Evolutionary conservation across 2,888 invertebrate species (phyloP).

Genomic region (Opisthograptis luteolata): DNA sequence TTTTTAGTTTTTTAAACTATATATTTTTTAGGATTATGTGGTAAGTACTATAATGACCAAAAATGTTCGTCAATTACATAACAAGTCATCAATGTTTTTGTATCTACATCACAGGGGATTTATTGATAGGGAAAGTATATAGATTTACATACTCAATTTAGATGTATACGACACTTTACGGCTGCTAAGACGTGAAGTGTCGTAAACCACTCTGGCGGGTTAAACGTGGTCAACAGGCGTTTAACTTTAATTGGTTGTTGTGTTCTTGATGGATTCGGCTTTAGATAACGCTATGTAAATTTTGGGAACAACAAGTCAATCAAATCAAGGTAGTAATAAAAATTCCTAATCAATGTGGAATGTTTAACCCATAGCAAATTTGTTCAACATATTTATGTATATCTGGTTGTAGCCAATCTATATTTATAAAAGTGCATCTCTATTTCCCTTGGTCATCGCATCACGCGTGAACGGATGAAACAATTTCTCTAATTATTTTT

Average conservation of each 20-base stretch:
- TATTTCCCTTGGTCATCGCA: too few relatives aligned
- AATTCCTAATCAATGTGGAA: background rate
- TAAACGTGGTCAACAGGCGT: conserved; percentile 1
- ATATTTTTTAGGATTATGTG: too few relatives aligned
- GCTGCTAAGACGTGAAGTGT: conserved; percentile 3
- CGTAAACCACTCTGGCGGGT: conserved; percentile 13
- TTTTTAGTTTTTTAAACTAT: too few relatives aligned
- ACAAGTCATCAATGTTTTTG: background rate
- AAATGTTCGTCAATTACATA: too few relatives aligned
- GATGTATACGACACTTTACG: background rate
- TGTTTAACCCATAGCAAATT: background rate
- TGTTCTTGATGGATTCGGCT: background rate
- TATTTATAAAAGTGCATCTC: too few relatives aligned
- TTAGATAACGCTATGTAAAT: background rate
- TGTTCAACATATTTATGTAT: too few relatives aligned
- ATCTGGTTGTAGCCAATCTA: too few relatives aligned
- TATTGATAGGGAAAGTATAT: background rate
- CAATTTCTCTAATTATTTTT: too few relatives aligned
- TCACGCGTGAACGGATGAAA: too few relatives aligned
- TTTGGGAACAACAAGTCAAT: conserved; percentile 5
- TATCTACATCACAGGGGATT: background rate
- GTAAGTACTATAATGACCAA: too few relatives aligned
- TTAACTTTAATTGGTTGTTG: conserved; percentile 13
- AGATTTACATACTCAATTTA: background rate
- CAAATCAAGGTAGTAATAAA: conserved; percentile 1